Evolutionary conservation across 2,113 vertebrate species (phyloP), one percentile per base, ranked within the genome.

Genomic region (Phocoena sinus): DNA sequence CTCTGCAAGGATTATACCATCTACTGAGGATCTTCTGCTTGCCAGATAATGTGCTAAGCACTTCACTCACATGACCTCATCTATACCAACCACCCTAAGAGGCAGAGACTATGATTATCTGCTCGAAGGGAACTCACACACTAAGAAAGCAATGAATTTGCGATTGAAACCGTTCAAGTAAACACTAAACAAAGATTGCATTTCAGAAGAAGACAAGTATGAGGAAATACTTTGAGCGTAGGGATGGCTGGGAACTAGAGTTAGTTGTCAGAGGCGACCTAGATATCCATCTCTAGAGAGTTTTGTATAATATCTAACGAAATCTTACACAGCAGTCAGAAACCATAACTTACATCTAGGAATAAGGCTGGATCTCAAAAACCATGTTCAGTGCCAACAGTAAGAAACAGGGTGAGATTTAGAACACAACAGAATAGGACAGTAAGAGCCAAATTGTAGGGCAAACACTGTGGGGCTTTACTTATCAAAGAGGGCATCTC

Each of bases 21-120:
- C 89, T 80, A 87, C 3, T 74, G 89, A 96, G 97, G 76, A 95
- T 94, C 89, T 92, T 83, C 73, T 65, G 38, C 80, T 95, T 76
- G 60, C 92, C 77, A 87, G 91, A 76, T 83, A 91, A 96, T 92
- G 73, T 89, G 89, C 89, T 85, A 93, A 92, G 73, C 79, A 67
- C 79, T 60, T 92, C n/a, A 56, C 28, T 63, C 50, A 62, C 21
- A 20, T 67, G 79, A 92, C 83, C 79, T 96, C 86, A 44, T 92
- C 89, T 91, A 41, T 38, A 38, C 56, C 74, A 71, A 80, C 53
- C 12, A 65, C 91, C 87, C 88, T 12, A 8, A 38, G 58, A 76
- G 31, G 68, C 2, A 85, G 56, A 56, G 21, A 53, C 95, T 79
- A 36, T 82, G 76, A 94, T 95, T 89, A 87, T 58, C 44, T 96